Conservation (phyloP, 2,113 vertebrate genomes). For the Philantomba maxwellii region DNA sequence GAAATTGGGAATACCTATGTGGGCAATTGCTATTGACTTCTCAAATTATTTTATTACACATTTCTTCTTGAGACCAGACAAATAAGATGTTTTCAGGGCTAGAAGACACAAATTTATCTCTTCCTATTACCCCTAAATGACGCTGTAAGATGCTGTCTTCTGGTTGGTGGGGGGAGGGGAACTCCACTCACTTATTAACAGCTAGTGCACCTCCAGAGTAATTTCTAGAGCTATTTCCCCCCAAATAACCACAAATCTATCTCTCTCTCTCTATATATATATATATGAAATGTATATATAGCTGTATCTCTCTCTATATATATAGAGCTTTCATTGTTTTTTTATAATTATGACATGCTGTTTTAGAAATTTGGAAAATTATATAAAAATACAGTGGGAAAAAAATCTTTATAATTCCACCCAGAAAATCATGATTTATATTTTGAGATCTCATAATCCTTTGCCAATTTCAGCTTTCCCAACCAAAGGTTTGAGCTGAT, state of each 20-base stretch:
- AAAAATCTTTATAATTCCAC: slow-evolving; percentile 13
- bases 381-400: background rate
- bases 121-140: background rate
- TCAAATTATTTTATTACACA: slow-evolving; percentile 49
- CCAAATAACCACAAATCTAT: background rate
- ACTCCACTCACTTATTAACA: background rate
- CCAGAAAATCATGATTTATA: background rate
- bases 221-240: background rate
- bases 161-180: background rate
- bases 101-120: slow-evolving; percentile 37
- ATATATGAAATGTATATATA: too few relatives aligned
- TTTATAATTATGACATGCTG: background rate
- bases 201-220: background rate
- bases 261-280: background rate
- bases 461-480: background rate
- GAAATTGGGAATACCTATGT: background rate
- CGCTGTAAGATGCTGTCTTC: background rate
- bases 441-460: background rate
- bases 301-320: accelerated
- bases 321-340: background rate
- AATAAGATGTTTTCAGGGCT: slow-evolving; percentile 34
- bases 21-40: slow-evolving; percentile 36
- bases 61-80: slow-evolving; percentile 21
- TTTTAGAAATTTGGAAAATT: background rate
- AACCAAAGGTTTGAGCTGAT: background rate